A percentile compares a stretch with the other conserved stretches of the same genome.
Conservation (phyloP, 2,113 vertebrate species). For the Polypterus senegalus region DNA sequence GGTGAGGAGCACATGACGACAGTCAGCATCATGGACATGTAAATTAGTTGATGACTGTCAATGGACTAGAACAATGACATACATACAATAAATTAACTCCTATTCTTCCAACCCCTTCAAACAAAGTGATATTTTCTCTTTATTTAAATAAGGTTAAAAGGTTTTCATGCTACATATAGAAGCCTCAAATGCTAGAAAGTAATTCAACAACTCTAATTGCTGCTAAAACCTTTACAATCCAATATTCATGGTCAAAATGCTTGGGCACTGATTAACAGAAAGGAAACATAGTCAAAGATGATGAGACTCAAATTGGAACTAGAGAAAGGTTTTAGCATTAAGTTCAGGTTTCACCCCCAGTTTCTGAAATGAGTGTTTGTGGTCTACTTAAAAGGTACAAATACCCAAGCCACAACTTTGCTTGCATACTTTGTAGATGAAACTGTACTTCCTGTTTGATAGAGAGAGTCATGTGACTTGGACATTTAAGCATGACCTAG, state of each 20-base stretch:
- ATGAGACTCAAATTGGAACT: conserved; percentile 5
- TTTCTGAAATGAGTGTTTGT: conserved; percentile 30
- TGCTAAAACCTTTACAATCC: no score
- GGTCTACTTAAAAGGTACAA: conserved; percentile 38
- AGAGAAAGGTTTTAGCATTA: conserved; percentile 12
- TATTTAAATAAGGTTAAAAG: no score
- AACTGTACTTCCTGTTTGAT: conserved; percentile 31
- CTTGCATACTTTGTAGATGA: conserved; percentile 23
- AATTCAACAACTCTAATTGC: no score
- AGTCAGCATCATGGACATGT: no score
- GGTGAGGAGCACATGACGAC: no score
- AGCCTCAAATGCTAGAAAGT: no score
- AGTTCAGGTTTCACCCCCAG: conserved; percentile 23
- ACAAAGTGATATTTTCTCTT: no score
- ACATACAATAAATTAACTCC: no score
- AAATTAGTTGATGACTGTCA: no score
- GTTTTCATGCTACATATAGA: no score
- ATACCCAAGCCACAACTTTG: conserved; percentile 25
- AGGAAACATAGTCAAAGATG: background rate
- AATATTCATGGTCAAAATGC: conserved; percentile 13
- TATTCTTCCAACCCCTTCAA: no score
- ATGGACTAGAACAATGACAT: no score
- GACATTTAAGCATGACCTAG: conserved; percentile 33
- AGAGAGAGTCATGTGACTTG: conserved; percentile 22
- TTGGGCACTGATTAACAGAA: conserved; percentile 15